Evolutionary conservation across 2,113 vertebrate genomes (phyloP).

Genomic region (Campylorhamphus procurvoides): DNA sequence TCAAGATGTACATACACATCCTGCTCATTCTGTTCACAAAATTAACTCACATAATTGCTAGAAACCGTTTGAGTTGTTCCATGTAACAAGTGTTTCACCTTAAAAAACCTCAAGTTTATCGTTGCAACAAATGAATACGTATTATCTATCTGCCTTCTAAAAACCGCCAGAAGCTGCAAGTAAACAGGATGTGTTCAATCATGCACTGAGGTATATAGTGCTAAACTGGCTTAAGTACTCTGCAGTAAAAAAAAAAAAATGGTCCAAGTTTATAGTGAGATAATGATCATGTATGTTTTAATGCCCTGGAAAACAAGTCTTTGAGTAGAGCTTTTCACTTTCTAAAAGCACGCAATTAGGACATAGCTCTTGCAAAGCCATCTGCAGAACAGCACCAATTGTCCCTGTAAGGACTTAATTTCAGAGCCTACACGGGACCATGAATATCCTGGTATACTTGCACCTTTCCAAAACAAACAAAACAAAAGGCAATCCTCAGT

Average conservation of each 20-base stretch:
- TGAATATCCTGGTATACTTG: neutral
- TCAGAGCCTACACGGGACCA: neutral
- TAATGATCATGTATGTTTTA: neutral
- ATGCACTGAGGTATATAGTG: neutral
- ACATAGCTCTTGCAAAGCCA: neutral
- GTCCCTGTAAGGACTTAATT: neutral
- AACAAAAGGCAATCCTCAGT: neutral
- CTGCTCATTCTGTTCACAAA: neutral
- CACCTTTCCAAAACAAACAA: neutral
- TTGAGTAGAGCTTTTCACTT: neutral
- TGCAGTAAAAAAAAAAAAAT: neutral
- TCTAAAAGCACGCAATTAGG: neutral
- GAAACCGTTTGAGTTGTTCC: neutral
- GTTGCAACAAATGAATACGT: neutral
- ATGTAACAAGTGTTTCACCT: neutral
- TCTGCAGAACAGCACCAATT: neutral
- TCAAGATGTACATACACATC: neutral
- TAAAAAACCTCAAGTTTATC: accelerated
- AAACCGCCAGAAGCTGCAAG: accelerated
- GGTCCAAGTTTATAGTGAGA: neutral
- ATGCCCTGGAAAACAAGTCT: neutral
- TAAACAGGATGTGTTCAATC: neutral
- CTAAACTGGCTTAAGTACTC: neutral
- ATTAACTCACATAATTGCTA: neutral
- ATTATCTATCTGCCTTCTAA: neutral